A percentile compares a stretch with the other conserved stretches of the same genome.
Evolutionary conservation across 2,113 vertebrate species (phyloP).

Genomic region (Pseudorhombus dupliciocellatus): DNA sequence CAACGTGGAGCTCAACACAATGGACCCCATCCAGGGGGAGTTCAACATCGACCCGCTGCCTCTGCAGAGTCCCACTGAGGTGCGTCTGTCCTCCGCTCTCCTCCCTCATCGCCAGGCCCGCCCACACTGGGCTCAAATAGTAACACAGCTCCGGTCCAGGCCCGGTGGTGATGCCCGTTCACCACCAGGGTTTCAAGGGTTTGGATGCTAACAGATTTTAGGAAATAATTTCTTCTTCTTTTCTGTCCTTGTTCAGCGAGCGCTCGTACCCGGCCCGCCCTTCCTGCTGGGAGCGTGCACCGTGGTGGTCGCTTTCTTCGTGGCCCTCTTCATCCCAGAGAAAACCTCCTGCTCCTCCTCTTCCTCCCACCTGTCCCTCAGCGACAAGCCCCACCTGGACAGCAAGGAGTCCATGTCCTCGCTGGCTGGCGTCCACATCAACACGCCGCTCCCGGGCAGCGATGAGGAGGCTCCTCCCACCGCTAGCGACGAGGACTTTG

Average conservation of each 20-base stretch:
- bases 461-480: constrained; percentile 84
- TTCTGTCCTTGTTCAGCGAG: constrained; percentile 68
- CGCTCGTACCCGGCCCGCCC: constrained; percentile 89
- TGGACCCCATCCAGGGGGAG: constrained; percentile 82
- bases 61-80: constrained; percentile 74
- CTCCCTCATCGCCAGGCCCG: too few species aligned
- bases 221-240: neutral
- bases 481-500: constrained; percentile 86
- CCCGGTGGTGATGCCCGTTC: too few species aligned
- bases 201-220: neutral
- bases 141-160: too few species aligned
- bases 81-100: neutral
- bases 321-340: constrained; percentile 95
- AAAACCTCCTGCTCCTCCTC: constrained; percentile 61
- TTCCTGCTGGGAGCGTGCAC: constrained; percentile 92
- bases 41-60: constrained; percentile 71
- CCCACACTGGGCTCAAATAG: too few species aligned
- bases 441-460: constrained; percentile 80
- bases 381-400: constrained; percentile 74
- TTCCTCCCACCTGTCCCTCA: constrained; percentile 56
- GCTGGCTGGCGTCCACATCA: constrained; percentile 78
- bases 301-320: constrained; percentile 91
- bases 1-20: constrained; percentile 88
- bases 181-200: too few species aligned
- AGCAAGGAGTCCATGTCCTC: constrained; percentile 83